Percentiles rank a stretch among this genome's conserved stretches.
Evolutionary conservation across 2,888 invertebrate species (phyloP).

Genomic region (Pantelozetes paolii): DNA sequence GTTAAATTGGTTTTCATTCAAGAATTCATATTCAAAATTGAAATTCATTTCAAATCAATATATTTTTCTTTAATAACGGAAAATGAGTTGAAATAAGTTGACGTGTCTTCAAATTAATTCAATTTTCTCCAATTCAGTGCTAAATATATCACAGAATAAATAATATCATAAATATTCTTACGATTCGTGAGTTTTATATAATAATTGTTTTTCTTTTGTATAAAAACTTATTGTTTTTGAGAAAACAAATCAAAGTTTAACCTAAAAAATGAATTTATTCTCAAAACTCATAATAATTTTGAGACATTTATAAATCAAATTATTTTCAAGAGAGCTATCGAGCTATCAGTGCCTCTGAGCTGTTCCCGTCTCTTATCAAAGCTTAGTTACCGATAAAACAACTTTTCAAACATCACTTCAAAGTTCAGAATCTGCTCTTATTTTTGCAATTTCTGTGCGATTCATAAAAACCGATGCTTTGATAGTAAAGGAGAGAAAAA

Average conservation of each 20-base stretch:
- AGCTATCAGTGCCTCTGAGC: slow-evolving; percentile 18
- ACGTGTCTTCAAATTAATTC: slow-evolving; percentile 11
- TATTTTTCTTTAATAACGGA: too few species aligned
- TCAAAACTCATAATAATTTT: background rate
- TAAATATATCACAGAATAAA: too few species aligned
- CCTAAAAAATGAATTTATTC: background rate
- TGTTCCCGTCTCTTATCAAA: slow-evolving; percentile 18
- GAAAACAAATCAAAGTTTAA: too few species aligned
- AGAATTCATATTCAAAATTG: background rate
- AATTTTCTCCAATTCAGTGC: background rate
- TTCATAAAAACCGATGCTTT: background rate
- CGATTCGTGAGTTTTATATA: too few species aligned
- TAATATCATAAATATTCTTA: too few species aligned
- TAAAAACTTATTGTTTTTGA: too few species aligned
- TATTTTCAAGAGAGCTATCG: background rate
- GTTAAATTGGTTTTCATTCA: background rate
- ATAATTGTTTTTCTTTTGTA: too few species aligned
- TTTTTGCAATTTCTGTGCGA: background rate
- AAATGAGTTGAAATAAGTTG: background rate
- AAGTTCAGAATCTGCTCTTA: slow-evolving; percentile 25
- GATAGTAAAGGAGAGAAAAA: background rate
- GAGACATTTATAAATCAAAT: slow-evolving; percentile 7
- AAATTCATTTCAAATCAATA: background rate
- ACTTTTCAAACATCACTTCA: slow-evolving; percentile 9
- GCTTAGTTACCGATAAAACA: slow-evolving; percentile 29